These are phyloP conservation scores for Pterostichus madidus DNA, from an alignment of 2,888 invertebrate genomes.

Conservation along the genomic window DNA sequence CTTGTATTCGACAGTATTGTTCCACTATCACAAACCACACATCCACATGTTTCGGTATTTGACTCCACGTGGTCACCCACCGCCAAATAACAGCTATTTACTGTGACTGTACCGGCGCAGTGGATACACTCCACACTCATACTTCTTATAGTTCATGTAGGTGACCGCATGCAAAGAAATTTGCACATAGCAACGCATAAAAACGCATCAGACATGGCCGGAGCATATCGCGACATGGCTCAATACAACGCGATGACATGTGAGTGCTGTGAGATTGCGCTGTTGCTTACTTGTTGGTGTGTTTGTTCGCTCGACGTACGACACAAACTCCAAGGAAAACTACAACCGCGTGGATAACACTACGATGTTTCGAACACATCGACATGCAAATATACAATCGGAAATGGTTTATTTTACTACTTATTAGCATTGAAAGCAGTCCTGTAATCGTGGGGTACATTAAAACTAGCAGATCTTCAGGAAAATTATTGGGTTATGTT, in stretches of 20 bases:
- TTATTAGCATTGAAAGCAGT: too few species aligned
- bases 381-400: too few species aligned
- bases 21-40: too few species aligned
- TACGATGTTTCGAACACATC: not conserved
- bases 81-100: not conserved
- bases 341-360: slow-evolving; percentile 8
- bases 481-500: too few species aligned
- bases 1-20: too few species aligned
- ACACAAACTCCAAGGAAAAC: slow-evolving; percentile 55
- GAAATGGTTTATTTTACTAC: too few species aligned
- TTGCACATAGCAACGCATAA: slow-evolving; percentile 31
- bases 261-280: slow-evolving; percentile 3
- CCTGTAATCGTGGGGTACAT: too few species aligned
- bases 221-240: slow-evolving; percentile 13
- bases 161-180: slow-evolving; percentile 41
- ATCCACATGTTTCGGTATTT: too few species aligned
- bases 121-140: not conserved
- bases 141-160: not conserved
- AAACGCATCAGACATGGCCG: slow-evolving; percentile 10
- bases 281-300: not conserved
- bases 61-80: not conserved
- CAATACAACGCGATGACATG: slow-evolving; percentile 18
- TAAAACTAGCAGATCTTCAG: too few species aligned
- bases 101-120: too few species aligned
- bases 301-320: too few species aligned